Percentiles rank a stretch among this genome's conserved stretches.
Evolutionary conservation across 1,140 invertebrate species (phyloP).

Genomic region (Zaprionus ornatus): DNA sequence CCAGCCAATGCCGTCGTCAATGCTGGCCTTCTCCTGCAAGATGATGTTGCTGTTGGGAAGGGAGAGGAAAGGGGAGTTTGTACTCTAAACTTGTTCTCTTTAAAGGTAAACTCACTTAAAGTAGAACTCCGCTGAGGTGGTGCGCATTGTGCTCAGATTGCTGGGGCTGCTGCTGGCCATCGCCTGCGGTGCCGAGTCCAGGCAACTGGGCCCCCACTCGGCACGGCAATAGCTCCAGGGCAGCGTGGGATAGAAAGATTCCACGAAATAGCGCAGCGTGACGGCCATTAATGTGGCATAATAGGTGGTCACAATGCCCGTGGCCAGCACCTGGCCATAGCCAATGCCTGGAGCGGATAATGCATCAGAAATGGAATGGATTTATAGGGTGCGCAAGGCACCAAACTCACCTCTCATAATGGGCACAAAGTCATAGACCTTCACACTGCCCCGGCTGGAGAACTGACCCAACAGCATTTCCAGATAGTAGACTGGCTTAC

Average conservation of each 20-base stretch:
- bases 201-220: constrained; percentile 85
- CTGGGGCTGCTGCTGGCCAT: constrained; percentile 9
- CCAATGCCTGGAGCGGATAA: constrained; percentile 87
- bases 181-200: constrained; percentile 57
- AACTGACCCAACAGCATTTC: constrained; percentile 93
- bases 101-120: constrained; percentile 84
- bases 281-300: constrained; percentile 91
- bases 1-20: constrained; percentile 89
- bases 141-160: constrained; percentile 44
- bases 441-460: constrained; percentile 89
- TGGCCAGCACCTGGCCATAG: constrained; percentile 90
- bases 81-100: background rate
- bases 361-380: background rate
- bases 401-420: constrained; percentile 86
- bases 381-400: background rate
- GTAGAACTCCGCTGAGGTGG: constrained; percentile 86
- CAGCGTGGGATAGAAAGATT: constrained; percentile 86
- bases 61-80: constrained; percentile 9
- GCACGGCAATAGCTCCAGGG: constrained; percentile 87
- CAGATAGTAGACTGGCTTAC: constrained; percentile 95
- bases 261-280: constrained; percentile 89
- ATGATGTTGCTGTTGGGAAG: constrained; percentile 86
- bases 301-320: constrained; percentile 88
- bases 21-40: constrained; percentile 87
- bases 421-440: constrained; percentile 86